Evolutionary conservation across 2,113 vertebrate species (phyloP), one percentile per base, ranked within the genome.

Genomic region (Pagrus major): DNA sequence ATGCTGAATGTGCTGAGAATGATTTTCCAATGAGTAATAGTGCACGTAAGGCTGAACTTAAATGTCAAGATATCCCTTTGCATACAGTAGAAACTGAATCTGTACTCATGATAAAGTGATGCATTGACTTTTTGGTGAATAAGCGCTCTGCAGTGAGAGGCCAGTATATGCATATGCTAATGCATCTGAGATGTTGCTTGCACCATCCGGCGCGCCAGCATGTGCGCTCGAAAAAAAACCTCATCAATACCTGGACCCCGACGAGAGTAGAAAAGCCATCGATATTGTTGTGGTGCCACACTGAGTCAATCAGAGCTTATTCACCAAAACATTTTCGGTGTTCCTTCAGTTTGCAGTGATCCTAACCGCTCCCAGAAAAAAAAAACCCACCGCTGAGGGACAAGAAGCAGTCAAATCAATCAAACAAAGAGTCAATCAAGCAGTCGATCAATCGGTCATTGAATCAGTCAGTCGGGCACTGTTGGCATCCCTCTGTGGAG

Each of bases 81-180:
- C 71, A 71, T 56, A 73, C 21, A 59, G 65, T 52, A 60, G 29
- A 63, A 66, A 31, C 12, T 37, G 31, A 84, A 63, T 55, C 18
- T 76, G 46, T 76, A 54, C n/a, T 54, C 63, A 23, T 80, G 29
- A 63, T 74, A 12, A 76, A 74, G 81, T 60, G 78, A 66, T 41
- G 71, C 59, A 47, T 80, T 51, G 71, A 52, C 56, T 85, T 76
- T 78, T 73, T 82, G 87, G 75, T 73, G 84, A 86, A 79, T 80
- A 61, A 77, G 84, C 56, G 2, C 15, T 75, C 46, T 75, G 73
- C 71, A 35, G 42, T 44, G 12, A 20, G 56, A 76, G 59, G 21
- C 58, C 23, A 47, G 59, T 37, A 12, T 1, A 20, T 70, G 39
- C 56, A 44, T 52, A 51, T 71, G 71, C 18, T 46, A 58, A 74